Conservation (phyloP, 1,140 invertebrate genomes). For the Atopsyche davidsoni region DNA sequence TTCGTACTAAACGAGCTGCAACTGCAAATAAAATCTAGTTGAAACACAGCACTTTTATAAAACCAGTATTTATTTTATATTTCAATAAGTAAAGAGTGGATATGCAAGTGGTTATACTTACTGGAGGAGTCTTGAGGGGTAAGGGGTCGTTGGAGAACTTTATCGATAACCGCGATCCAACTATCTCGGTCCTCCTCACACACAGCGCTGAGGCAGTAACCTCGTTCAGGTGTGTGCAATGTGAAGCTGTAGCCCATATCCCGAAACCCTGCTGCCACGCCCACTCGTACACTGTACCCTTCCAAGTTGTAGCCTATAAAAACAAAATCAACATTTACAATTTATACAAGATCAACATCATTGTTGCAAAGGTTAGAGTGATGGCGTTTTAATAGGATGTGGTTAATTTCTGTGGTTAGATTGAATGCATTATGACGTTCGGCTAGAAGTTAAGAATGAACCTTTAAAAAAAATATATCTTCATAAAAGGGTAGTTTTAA, state of each 20-base stretch:
- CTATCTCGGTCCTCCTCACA: constrained; percentile 68
- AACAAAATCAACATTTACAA: background rate
- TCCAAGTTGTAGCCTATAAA: constrained; percentile 63
- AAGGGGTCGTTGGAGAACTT: constrained; percentile 68
- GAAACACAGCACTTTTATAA: background rate
- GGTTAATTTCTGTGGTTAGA: too few relatives aligned
- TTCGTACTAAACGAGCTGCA: constrained; percentile 63
- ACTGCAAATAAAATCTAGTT: constrained; percentile 59
- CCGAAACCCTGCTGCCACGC: constrained; percentile 60
- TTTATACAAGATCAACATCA: too few relatives aligned
- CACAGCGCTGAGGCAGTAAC: constrained; percentile 76
- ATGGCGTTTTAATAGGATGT: too few relatives aligned
- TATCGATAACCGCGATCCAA: constrained; percentile 73
- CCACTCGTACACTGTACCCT: constrained; percentile 61
- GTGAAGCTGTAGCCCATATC: constrained; percentile 78
- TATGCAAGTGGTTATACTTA: constrained; percentile 44
- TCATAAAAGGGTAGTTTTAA: too few relatives aligned
- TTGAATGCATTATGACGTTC: too few relatives aligned
- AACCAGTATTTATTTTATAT: background rate
- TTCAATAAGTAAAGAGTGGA: background rate
- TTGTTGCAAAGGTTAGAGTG: too few relatives aligned
- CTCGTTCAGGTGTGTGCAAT: constrained; percentile 75
- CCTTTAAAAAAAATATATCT: constrained; percentile 17
- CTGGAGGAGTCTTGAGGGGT: constrained; percentile 74
- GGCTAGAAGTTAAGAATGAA: too few relatives aligned